Base-by-base conservation (phyloP, 2,797 vertebrate species). In the Oreochromis grahami region DNA sequence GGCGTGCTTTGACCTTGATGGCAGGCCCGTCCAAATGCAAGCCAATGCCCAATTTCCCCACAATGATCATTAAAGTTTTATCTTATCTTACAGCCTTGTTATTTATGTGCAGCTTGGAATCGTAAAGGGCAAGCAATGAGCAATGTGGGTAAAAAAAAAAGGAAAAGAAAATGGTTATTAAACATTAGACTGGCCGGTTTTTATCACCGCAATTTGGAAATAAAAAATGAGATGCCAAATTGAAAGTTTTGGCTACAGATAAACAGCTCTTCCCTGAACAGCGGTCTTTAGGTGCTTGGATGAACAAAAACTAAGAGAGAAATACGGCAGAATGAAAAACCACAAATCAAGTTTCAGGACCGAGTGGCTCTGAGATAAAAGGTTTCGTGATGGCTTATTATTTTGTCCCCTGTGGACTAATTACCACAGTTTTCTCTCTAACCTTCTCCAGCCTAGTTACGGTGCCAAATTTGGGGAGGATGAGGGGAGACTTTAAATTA, bases 321-420 rank as follows among this genome's bases (percentile, higher is more conserved):
- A 91, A 88, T 88, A 77, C 77, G 52, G 79, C 88, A 48, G 74
- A 90, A 79, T 82, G 10, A 56, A 87, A 88, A 87, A 85, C 41
- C 78, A 78, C 74, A 85, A 88, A 85, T 88, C 77, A 86, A 85
- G 87, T 94, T 92, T 91, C 74, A 88, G 86, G 89, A 88, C 78
- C 77, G 82, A 90, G 84, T 88, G 86, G 90, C 91, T 90, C 88
- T 6, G 60, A 92, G 90, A 95, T 93, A 86, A 95, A 93, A 86
- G 85, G 81, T 93, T 92, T 90, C 58, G 84, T 83, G 88, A 91
- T 80, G 84, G 89, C 88, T 92, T 91, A 93, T 94, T 95, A 93
- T 92, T 93, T 84, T 51, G 86, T 93, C 92, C 94, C 93, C 91
- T 82, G 92, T 90, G 94, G 94, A 94, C 94, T 93, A 93, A 95